These are phyloP conservation scores for Lepus timidus DNA, from an alignment of 2,113 vertebrate genomes.

Conservation along the genomic window DNA sequence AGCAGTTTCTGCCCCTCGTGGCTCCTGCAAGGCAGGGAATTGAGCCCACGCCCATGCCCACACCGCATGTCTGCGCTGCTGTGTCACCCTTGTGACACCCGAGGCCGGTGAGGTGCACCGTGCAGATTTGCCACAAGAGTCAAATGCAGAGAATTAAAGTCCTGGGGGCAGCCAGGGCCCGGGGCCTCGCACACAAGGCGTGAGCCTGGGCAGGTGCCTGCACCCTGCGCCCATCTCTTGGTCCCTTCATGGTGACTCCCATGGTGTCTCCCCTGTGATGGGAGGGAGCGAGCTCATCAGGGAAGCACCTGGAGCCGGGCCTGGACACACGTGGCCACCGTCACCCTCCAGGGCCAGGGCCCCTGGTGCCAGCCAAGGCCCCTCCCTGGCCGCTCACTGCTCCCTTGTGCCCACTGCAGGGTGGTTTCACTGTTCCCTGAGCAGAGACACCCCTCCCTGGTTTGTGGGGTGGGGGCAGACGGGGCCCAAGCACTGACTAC, in stretches of 20 bases:
- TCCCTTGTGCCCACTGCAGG: neutral
- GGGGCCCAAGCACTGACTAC: neutral
- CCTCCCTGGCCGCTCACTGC: neutral
- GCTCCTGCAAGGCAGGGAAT: neutral
- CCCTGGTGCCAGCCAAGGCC: neutral
- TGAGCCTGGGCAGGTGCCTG: neutral
- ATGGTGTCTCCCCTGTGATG: neutral
- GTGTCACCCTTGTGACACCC: no score
- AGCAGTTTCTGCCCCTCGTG: neutral
- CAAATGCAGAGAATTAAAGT: no score
- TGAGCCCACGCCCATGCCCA: neutral
- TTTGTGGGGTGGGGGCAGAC: neutral
- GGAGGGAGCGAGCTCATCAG: neutral
- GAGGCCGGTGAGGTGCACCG: no score
- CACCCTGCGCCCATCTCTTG: neutral
- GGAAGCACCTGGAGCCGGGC: neutral
- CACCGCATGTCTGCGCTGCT: no score
- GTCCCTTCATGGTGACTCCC: no score
- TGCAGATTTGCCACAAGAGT: neutral
- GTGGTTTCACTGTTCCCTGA: neutral
- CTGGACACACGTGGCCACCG: neutral
- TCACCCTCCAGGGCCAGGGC: neutral
- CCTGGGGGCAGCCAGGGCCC: neutral
- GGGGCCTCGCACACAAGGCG: neutral
- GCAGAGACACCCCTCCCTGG: neutral